Conservation (phyloP, 2,113 vertebrate species). For the Progne subis region DNA sequence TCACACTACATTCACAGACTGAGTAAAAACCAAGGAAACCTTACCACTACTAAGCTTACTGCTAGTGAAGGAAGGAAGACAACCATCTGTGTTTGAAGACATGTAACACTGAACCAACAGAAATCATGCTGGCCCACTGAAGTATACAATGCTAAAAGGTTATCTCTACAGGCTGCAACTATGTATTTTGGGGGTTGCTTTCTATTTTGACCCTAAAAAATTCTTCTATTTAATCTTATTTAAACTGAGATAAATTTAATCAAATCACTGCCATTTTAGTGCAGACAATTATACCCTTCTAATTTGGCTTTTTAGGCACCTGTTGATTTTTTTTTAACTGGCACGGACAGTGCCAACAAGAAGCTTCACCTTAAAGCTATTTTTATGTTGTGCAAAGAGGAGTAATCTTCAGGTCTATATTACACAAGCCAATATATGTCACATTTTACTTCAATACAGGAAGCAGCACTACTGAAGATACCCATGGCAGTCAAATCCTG, state of each 20-base stretch:
- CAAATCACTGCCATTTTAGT: not conserved
- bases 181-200: not conserved
- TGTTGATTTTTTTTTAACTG: fast-evolving
- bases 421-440: not conserved
- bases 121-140: not conserved
- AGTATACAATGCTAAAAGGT: not conserved
- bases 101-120: not conserved
- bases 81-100: not conserved
- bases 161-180: not conserved
- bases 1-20: not conserved
- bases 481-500: not conserved
- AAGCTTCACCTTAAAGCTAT: not conserved
- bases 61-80: not conserved
- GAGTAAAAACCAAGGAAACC: not conserved
- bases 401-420: not conserved
- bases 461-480: not conserved
- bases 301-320: not conserved
- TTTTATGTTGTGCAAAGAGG: not conserved
- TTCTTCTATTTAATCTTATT: not conserved
- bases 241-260: not conserved
- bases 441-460: not conserved
- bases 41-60: not conserved
- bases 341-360: not conserved
- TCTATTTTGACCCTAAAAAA: not conserved
- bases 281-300: not conserved